Evolutionary conservation across 2,797 vertebrate species (phyloP), one percentile per base, ranked within the genome.

Genomic region (Spondyliosoma cantharus): DNA sequence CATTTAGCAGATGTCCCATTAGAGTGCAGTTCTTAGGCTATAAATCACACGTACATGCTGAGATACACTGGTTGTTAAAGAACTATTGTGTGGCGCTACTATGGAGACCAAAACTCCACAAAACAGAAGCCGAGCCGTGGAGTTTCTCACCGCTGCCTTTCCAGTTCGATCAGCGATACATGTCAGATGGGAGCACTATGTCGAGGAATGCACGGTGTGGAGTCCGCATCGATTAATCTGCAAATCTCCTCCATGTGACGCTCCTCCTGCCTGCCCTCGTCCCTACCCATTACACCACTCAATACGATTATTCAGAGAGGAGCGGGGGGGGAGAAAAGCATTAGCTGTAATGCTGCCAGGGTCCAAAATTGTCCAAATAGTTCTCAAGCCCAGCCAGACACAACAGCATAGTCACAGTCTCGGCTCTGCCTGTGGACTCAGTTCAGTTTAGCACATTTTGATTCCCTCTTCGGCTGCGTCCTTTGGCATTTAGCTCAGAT

Each of bases 241-340:
- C 68, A 90, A 85, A 91, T 90, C 87, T 90, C 79, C 84, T 91
- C 85, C 90, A 91, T 85, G 84, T 94, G 89, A 92, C 76, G 68
- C 78, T 82, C 68, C 66, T 79, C 73, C 72, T 52, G 78, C 73
- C 77, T 74, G 78, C 73, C 77, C 73, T 76, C 17, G 17, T 81
- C 69, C 74, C 71, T 84, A 52, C 82, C 78, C 48, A 74, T 87
- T 86, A 79, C 77, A 76, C 72, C 82, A 83, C 68, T 85, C 81
- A 86, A 86, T 90, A 74, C 20, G 22, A 86, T 92, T 89, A 89
- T 85, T 90, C 71, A 78, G 67, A 63, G 25, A 67, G 57, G 53
- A 82, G 64, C 53, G 74, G 6, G 29, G 32, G 56, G 3, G 6
- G 57, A 71, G 78, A 74, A 83, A 83, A 85, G 74, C 48, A 45